Conservation (phyloP, 1,140 invertebrate genomes). For the Penaeus indicus region DNA sequence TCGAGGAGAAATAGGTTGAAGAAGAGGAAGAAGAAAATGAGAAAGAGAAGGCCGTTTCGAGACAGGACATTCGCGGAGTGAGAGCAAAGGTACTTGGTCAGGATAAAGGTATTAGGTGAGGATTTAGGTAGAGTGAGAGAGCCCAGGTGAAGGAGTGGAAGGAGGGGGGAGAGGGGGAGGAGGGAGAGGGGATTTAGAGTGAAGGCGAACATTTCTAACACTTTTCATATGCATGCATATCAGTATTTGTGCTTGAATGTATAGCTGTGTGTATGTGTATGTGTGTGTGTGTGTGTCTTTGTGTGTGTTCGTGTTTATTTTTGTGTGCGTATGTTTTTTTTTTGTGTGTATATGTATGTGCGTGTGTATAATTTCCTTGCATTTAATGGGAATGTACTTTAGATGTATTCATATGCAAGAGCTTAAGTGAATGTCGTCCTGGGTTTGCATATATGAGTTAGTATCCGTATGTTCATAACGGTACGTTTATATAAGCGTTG, state of each 20-base stretch:
- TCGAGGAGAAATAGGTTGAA: too few species aligned
- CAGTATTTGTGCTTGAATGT: background rate
- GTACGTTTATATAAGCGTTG: too few species aligned
- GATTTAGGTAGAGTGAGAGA: too few species aligned
- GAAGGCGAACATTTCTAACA: background rate
- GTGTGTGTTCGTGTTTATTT: background rate
- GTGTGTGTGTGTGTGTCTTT: background rate
- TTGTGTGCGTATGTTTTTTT: background rate
- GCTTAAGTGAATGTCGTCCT: too few species aligned
- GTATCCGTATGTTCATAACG: background rate
- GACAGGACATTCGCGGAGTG: too few species aligned
- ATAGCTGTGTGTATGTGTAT: background rate
- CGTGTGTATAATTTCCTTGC: background rate
- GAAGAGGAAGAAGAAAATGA: too few species aligned
- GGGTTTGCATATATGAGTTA: too few species aligned
- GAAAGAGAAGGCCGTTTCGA: background rate
- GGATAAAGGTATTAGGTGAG: too few species aligned
- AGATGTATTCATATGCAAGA: background rate
- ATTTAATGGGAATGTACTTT: background rate
- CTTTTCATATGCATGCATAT: conserved; percentile 18
- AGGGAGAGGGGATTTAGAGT: too few species aligned
- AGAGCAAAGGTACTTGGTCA: too few species aligned
- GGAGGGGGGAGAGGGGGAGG: background rate
- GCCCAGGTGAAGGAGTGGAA: background rate
- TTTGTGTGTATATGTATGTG: background rate